Evolutionary conservation across 92 coral and sea anemone genomes (phyloP).

Genomic region (Epizoanthus illoricatus): DNA sequence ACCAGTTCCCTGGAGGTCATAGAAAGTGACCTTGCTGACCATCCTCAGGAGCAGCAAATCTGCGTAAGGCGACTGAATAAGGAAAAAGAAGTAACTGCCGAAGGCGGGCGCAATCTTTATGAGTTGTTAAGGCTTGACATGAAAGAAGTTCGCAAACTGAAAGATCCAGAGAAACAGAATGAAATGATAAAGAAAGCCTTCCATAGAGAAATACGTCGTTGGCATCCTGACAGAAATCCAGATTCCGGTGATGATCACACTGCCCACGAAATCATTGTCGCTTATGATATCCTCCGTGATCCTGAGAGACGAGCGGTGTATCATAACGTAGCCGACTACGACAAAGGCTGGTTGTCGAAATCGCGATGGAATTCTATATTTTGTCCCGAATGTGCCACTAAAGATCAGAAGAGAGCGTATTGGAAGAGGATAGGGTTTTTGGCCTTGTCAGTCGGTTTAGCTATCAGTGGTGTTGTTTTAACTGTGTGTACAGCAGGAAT

Average conservation of each 20-base stretch:
- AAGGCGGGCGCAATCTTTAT: slow-evolving; percentile 28
- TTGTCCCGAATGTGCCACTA: slow-evolving; percentile 19
- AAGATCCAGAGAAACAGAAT: slow-evolving; percentile 13
- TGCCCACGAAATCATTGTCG: slow-evolving; percentile 18
- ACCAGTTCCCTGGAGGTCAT: background rate
- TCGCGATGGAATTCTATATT: slow-evolving; percentile 34
- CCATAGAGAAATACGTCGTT: slow-evolving; percentile 14
- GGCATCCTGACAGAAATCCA: slow-evolving; percentile 42
- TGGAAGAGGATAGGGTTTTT: slow-evolving; percentile 1
- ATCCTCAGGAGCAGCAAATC: slow-evolving; percentile 25
- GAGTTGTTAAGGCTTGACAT: slow-evolving; percentile 34
- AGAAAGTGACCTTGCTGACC: slow-evolving; percentile 16
- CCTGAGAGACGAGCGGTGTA: slow-evolving; percentile 29
- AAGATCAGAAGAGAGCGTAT: slow-evolving; percentile 24
- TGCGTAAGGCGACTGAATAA: slow-evolving; percentile 29
- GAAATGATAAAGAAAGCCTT: slow-evolving; percentile 27
- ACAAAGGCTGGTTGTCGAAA: slow-evolving; percentile 6
- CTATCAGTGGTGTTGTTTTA: slow-evolving; percentile 4
- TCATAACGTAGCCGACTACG: slow-evolving; percentile 14
- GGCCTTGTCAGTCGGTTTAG: slow-evolving; percentile 12
- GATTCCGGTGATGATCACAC: background rate
- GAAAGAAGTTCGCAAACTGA: slow-evolving; percentile 33
- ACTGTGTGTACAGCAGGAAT: slow-evolving; percentile 30
- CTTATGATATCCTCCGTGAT: slow-evolving; percentile 20
- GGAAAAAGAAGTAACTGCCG: slow-evolving; percentile 28